Evolutionary conservation across 2,888 invertebrate species (phyloP).

Genomic region (Pogonocherus hispidulus): DNA sequence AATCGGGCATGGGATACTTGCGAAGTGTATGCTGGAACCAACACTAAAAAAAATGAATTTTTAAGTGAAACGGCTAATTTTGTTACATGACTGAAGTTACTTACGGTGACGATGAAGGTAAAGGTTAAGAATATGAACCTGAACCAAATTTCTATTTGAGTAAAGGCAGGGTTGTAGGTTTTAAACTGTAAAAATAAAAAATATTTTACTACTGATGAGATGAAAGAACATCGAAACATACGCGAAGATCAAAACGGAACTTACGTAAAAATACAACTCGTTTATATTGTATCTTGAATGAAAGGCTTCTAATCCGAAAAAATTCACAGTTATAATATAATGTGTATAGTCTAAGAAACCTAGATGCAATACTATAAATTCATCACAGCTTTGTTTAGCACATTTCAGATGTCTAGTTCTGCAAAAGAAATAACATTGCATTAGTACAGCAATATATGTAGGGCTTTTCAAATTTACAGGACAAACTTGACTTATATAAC

Average conservation of each 20-base stretch:
- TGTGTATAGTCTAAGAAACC: constrained; percentile 91
- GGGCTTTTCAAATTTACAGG: no score
- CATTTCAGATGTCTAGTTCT: constrained; percentile 89
- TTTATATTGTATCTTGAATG: constrained; percentile 88
- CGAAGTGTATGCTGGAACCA: constrained; percentile 93
- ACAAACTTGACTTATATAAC: no score
- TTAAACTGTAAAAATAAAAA: constrained; percentile 86
- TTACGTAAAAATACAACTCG: constrained; percentile 88
- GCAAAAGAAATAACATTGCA: constrained; percentile 47
- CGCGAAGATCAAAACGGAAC: constrained; percentile 64
- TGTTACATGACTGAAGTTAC: constrained; percentile 60
- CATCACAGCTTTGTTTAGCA: constrained; percentile 85
- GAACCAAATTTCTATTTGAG: constrained; percentile 98
- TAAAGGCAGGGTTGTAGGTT: constrained; percentile 95
- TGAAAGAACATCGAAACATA: no score
- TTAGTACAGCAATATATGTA: no score
- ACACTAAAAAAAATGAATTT: constrained; percentile 80
- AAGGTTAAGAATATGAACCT: constrained; percentile 91
- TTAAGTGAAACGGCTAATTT: neutral
- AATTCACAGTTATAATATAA: constrained; percentile 87
- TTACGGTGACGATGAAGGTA: constrained; percentile 90
- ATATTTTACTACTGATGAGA: neutral
- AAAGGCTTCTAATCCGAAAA: constrained; percentile 88
- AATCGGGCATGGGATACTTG: constrained; percentile 90
- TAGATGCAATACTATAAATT: constrained; percentile 89